phyloP scores from a whole-genome alignment of 2,888 invertebrate genomes.

The Chouioia cunea region DNA sequence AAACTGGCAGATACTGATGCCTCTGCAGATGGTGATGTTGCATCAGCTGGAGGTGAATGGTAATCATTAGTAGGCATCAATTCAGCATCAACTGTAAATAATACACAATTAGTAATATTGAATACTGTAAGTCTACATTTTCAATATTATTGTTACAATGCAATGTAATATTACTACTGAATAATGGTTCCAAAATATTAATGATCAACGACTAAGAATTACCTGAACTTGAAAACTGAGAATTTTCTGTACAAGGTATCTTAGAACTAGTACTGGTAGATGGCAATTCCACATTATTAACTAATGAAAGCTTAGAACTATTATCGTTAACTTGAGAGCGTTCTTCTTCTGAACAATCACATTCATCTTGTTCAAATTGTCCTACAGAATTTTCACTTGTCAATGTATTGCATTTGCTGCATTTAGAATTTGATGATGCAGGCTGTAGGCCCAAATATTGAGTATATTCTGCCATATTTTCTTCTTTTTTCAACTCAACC shows the following conservation, averaged over 20 bases:
- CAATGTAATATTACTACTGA: too few relatives aligned
- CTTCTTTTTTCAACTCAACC: constrained; percentile 56
- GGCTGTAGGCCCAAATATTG: constrained; percentile 79
- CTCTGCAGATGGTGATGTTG: too few relatives aligned
- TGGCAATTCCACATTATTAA: constrained; percentile 10
- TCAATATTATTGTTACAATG: too few relatives aligned
- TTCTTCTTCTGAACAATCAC: constrained; percentile 70
- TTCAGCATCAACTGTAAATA: constrained; percentile 5
- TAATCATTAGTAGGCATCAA: constrained; percentile 5
- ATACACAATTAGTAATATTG: neutral
- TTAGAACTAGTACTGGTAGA: neutral
- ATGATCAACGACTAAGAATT: too few relatives aligned
- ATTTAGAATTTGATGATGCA: constrained; percentile 49
- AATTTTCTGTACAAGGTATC: too few relatives aligned
- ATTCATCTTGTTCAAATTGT: constrained; percentile 78
- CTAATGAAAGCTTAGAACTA: constrained; percentile 2
- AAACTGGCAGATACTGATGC: too few relatives aligned
- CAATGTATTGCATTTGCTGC: constrained; percentile 65
- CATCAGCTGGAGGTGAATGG: neutral
- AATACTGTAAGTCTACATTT: too few relatives aligned
- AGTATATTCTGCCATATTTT: constrained; percentile 73
- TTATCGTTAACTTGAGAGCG: neutral
- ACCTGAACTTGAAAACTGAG: too few relatives aligned
- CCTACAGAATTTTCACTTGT: constrained; percentile 77
- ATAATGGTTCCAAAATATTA: too few relatives aligned